These are phyloP conservation scores for Cydia fagiglandana DNA, from an alignment of 1,140 invertebrate species.

Conservation along the genomic window DNA sequence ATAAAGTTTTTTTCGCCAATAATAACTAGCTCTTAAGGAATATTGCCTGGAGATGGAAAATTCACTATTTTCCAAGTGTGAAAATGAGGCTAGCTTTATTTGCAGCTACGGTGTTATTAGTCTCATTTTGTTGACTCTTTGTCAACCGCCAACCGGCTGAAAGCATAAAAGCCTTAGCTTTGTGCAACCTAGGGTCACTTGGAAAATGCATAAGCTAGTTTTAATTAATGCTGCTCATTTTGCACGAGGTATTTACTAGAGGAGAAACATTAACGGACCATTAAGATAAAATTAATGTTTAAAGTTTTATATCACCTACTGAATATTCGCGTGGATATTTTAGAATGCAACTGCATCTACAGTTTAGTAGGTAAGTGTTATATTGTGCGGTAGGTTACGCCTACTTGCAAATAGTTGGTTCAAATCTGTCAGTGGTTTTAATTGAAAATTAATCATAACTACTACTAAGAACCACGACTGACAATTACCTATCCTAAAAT, in stretches of 20 bases:
- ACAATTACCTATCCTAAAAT: no score
- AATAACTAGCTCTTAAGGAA: background rate
- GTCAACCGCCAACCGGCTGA: conserved; percentile 9
- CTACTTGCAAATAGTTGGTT: no score
- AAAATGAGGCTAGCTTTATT: background rate
- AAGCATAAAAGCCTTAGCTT: conserved; percentile 18
- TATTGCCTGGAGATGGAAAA: background rate
- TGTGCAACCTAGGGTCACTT: conserved; percentile 11
- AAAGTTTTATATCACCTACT: conserved; percentile 11
- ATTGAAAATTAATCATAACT: no score
- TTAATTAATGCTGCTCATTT: conserved; percentile 22
- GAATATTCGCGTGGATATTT: conserved; percentile 1
- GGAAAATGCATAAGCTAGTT: conserved; percentile 26
- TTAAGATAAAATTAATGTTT: conserved; percentile 30
- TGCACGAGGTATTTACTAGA: conserved; percentile 1
- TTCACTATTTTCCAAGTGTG: conserved; percentile 10
- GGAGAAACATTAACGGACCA: conserved; percentile 21
- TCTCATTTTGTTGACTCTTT: conserved; percentile 20
- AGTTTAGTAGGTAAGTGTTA: background rate
- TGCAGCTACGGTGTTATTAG: background rate
- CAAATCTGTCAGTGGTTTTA: no score
- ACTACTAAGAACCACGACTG: no score
- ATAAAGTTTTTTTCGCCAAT: background rate
- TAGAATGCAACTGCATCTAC: background rate
- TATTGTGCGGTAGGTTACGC: background rate